A percentile compares a stretch with the other conserved stretches of the same genome.
Evolutionary conservation across 2,113 vertebrate genomes (phyloP).

Genomic region (Gadus chalcogrammus): DNA sequence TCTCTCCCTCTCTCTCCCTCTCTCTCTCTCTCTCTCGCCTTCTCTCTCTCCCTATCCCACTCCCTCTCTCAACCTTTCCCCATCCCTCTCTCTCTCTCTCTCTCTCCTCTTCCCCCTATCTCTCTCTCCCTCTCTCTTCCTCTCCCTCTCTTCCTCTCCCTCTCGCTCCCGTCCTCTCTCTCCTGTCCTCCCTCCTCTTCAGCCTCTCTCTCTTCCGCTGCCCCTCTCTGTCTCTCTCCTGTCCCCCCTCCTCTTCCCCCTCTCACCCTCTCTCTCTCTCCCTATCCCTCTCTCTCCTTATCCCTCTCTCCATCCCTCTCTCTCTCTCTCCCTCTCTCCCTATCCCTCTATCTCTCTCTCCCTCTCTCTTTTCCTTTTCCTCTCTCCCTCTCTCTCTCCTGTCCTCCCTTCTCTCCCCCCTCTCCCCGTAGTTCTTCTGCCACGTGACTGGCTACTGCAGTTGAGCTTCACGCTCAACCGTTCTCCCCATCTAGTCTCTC

Average conservation of each 20-base stretch:
- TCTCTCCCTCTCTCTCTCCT: background rate
- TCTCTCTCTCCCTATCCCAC: too few species aligned
- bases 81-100: background rate
- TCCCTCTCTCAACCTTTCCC: constrained; percentile 1
- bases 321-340: too few species aligned
- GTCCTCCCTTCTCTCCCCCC: constrained; percentile 24
- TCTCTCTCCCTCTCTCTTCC: too few species aligned
- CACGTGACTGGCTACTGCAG: constrained; percentile 48
- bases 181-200: too few species aligned
- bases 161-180: too few species aligned
- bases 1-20: too few species aligned
- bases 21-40: too few species aligned
- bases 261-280: background rate
- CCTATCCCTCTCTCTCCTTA: background rate
- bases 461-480: constrained; percentile 17
- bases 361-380: constrained; percentile 7
- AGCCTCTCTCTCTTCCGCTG: background rate
- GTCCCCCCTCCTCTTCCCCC: background rate
- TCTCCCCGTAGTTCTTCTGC: constrained; percentile 44
- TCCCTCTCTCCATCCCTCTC: background rate
- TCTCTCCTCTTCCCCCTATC: constrained; percentile 1
- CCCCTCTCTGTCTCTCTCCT: background rate
- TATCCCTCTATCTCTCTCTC: background rate
- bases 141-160: too few species aligned
- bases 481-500: background rate